Evolutionary conservation across 2,888 invertebrate genomes (phyloP).

Genomic region (Diplazon laetatorius): DNA sequence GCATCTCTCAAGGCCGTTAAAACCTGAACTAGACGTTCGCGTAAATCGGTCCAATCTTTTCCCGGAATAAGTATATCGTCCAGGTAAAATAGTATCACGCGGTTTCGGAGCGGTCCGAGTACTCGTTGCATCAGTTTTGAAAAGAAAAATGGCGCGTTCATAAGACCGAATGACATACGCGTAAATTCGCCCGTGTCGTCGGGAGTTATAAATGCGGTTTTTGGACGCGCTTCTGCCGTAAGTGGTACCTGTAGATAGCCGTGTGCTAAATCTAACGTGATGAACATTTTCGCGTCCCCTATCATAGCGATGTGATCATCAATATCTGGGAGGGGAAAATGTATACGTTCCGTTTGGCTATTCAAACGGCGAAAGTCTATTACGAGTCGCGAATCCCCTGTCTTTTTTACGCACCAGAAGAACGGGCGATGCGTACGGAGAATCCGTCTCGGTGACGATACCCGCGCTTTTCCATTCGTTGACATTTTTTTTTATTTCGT

Average conservation of each 20-base stretch:
- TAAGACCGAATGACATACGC: background rate
- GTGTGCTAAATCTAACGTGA: background rate
- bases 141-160: slow-evolving; percentile 9
- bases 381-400: background rate
- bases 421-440: slow-evolving; percentile 2
- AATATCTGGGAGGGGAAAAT: background rate
- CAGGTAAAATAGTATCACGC: slow-evolving; percentile 67
- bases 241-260: slow-evolving; percentile 9
- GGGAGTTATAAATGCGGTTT: background rate
- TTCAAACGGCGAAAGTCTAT: slow-evolving; percentile 3
- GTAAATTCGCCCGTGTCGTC: background rate
- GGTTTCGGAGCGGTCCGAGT: slow-evolving; percentile 59
- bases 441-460: slow-evolving; percentile 5
- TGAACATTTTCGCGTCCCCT: background rate
- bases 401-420: background rate
- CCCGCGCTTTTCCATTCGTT: background rate
- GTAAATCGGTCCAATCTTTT: slow-evolving; percentile 64
- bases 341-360: background rate
- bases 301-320: background rate
- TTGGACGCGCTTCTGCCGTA: background rate
- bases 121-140: background rate
- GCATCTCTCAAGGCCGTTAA: slow-evolving; percentile 64
- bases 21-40: slow-evolving; percentile 61
- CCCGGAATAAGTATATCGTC: slow-evolving; percentile 72
- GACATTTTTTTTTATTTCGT: background rate